Conservation (phyloP, 2,113 vertebrate species). For the Merops nubicus region DNA sequence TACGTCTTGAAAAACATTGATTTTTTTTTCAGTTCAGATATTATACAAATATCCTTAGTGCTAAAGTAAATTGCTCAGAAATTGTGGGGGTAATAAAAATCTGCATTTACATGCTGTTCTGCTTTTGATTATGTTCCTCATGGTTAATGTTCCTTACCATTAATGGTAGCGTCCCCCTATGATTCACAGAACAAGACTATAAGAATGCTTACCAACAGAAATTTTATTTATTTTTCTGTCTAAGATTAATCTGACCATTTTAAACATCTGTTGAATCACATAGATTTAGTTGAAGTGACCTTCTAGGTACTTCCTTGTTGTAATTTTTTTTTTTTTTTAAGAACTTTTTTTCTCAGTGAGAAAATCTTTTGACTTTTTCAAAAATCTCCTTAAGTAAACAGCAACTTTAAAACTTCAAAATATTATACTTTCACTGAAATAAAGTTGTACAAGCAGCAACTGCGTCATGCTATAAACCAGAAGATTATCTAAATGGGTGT, state of each 20-base stretch:
- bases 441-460: not conserved
- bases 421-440: not conserved
- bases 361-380: not conserved
- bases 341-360: not conserved
- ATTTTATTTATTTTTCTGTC: not conserved
- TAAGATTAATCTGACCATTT: not conserved
- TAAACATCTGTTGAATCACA: not conserved
- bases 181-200: not conserved
- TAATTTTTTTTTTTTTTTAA: rapidly evolving
- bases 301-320: not conserved
- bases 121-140: not conserved
- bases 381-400: not conserved
- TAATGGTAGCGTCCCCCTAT: not conserved
- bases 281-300: not conserved
- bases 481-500: not conserved
- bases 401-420: not conserved
- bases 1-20: not conserved
- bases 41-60: not conserved
- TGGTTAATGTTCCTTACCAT: not conserved
- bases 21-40: not conserved
- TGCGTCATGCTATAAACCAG: not conserved
- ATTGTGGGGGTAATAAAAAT: not conserved
- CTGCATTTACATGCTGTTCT: not conserved
- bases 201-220: not conserved
- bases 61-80: not conserved